A percentile compares a stretch with the other conserved stretches of the same genome.
Conservation (phyloP, 2,113 vertebrate species). For the Sorex fumeus region DNA sequence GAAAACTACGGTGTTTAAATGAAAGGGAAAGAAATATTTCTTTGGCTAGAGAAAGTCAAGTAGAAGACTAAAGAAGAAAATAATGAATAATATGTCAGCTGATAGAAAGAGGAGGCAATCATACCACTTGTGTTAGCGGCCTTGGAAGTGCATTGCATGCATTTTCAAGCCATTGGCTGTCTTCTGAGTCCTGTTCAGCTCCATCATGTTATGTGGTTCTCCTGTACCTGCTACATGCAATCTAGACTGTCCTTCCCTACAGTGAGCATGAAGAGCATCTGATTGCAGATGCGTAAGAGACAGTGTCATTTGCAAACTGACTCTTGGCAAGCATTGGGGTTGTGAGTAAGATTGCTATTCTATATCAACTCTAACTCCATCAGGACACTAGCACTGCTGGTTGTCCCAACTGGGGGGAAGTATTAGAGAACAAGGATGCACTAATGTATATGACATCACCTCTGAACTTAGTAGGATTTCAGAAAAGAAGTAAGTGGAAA, state of each 20-base stretch:
- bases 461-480: neutral
- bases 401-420: neutral
- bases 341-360: too few species aligned
- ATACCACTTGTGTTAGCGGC: neutral
- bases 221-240: neutral
- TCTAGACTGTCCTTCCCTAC: neutral
- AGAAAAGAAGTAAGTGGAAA: neutral
- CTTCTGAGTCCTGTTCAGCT: neutral
- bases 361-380: neutral
- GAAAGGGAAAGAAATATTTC: too few species aligned
- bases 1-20: too few species aligned
- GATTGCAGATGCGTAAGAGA: too few species aligned
- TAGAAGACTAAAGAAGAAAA: slow-evolving; percentile 12
- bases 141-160: too few species aligned
- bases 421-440: neutral
- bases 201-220: neutral
- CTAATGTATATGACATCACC: neutral
- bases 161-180: neutral
- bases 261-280: neutral
- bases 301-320: too few species aligned
- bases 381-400: neutral
- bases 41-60: slow-evolving; percentile 41
- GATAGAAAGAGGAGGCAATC: neutral
- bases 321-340: too few species aligned
- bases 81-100: neutral